Base-by-base conservation (phyloP, 2,888 invertebrate genomes). In the Xylocampa areola region DNA sequence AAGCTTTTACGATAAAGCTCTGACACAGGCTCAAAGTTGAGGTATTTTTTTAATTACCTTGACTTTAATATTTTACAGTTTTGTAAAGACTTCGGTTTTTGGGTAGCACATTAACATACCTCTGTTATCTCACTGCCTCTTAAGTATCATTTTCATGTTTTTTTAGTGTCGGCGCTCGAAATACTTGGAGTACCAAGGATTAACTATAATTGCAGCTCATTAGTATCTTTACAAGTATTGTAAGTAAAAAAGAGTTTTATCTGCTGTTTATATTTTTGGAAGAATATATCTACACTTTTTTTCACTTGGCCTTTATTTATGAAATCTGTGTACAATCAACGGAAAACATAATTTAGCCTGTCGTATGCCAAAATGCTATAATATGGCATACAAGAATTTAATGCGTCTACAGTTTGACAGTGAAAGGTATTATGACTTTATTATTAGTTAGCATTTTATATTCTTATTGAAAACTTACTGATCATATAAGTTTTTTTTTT, bases 101-200 rank as follows among this genome's bases (percentile, higher is more conserved):
- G 11, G 8, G 5, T 16, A n/a, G n/a, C n/a, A 17, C 40, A 5
- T 29, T 55, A 11, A 30, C 35, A 53, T 11, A 23, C n/a, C n/a
- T 39, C 43, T 6, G 30, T 16, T n/a, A 27, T 10, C 21, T 45
- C 65, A 14, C 16, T 16, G 16, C 23, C 14, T 44, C 14, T 17
- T 45, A 21, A 36, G 25, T 13, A 41, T 41, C n/a, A 47, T 57
- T 30, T 36, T 23, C 23, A 44, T 11, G 21, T 49, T 59, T 63
- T 23, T 55, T 59, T 62, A 39, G 3, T 35, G 17, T 1, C 5
- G 60, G 62, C 60, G 61, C 11, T 21, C 39, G 25, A 8, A 45
- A 64, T 39, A 50, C 16, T 14, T 66, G 25, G 36, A 44, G 27
- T 14, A 44, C 10, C 4, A 59, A n/a, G n/a, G n/a, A n/a, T 43